Evolutionary conservation across 2,888 invertebrate genomes (phyloP), one percentile per base, ranked within the genome.

Genomic region (Epinotia brunnichana): DNA sequence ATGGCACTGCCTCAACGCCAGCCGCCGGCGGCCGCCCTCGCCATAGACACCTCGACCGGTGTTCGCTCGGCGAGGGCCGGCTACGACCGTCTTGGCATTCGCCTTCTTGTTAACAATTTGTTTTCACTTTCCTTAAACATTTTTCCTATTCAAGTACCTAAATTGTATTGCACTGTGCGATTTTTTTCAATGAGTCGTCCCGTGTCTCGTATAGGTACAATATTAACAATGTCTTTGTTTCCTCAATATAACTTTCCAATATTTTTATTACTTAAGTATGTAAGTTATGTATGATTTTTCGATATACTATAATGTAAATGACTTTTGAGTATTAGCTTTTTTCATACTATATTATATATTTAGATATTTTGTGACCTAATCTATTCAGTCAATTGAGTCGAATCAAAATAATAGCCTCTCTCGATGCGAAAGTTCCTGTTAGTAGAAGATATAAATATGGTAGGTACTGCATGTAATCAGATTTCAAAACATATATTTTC

Each of bases 301-400:
- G 80, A 79, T 79, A 80, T 81, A 82, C 79, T 78, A 75, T 80
- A 77, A 75, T 76, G 76, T 77, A 77, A 77, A 81, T 85, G 87
- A 86, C 84, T 87, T 72, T 85, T 90, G 91, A 90, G 86, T 87
- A 86, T 89, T 87, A 84, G 83, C 76, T 74, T 78, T 29, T 82
- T 79, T 82, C 84, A 87, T 84, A 87, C 82, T 83, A 85, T 83
- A 85, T 78, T 84, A 81, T 80, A 85, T 83, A 83, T 82, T 86
- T 86, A 88, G 84, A 87, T 86, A 88, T 85, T 62, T 87, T 87
- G 91, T 87, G 91, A 91, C 89, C 91, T 92, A 92, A 90, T 88
- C 92, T 92, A 92, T 87, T 92, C 92, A 92, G 92, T 92, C 92
- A 87, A 88, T 91, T 87, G 90, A 91, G 89, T 90, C 87, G 88